Conservation (phyloP, 2,797 vertebrate species). For the Dipus sagitta region DNA sequence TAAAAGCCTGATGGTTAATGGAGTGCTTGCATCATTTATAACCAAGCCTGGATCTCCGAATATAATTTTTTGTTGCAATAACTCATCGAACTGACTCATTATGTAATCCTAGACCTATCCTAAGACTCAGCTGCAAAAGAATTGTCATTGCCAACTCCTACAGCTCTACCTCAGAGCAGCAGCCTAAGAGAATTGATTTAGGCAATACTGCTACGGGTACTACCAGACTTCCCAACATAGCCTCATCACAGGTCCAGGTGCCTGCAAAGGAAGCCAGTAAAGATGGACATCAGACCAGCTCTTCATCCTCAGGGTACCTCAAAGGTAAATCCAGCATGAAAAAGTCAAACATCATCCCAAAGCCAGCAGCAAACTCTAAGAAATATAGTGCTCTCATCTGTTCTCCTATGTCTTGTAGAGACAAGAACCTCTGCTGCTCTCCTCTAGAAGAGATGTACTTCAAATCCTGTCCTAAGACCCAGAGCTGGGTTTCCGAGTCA, state of each 20-base stretch:
- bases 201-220: accelerated
- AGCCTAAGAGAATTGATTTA: background rate
- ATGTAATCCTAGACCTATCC: background rate
- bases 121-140: background rate
- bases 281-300: background rate
- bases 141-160: conserved; percentile 69
- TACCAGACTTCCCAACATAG: too few relatives aligned
- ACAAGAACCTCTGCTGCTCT: conserved; percentile 92
- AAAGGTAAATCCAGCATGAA: background rate
- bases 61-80: background rate
- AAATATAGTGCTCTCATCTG: background rate
- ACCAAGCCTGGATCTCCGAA: conserved; percentile 70
- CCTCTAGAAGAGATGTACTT: conserved; percentile 86
- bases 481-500: conserved; percentile 91
- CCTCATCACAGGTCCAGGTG: accelerated
- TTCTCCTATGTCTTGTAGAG: conserved; percentile 88
- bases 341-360: conserved; percentile 82
- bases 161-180: conserved; percentile 41
- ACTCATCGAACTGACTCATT: background rate
- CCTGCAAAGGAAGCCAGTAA: background rate
- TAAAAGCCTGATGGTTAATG: background rate
- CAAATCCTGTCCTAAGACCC: conserved; percentile 88
- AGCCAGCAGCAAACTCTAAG: conserved; percentile 77
- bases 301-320: background rate
- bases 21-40: conserved; percentile 40